Percentiles rank a stretch among this genome's conserved stretches.
Evolutionary conservation across 2,113 vertebrate genomes (phyloP).

Genomic region (Ailuropoda melanoleuca): DNA sequence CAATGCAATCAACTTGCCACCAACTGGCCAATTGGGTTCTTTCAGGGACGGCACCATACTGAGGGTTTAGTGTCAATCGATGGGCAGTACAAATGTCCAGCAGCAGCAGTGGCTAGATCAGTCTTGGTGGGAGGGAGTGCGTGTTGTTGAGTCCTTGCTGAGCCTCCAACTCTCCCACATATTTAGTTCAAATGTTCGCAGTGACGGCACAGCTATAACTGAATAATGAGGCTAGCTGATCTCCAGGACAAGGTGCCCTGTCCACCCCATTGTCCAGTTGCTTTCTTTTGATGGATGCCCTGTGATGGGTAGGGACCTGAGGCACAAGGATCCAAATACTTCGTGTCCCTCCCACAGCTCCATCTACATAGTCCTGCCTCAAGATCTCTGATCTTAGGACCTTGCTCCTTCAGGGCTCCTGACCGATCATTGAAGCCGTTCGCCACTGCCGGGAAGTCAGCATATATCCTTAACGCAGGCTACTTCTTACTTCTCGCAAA

Average conservation of each 20-base stretch:
- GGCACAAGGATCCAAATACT: fast-evolving
- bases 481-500: background rate
- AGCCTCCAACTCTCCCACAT: background rate
- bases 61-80: background rate
- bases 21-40: background rate
- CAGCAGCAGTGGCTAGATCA: background rate
- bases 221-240: background rate
- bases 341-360: background rate
- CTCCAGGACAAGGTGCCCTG: background rate
- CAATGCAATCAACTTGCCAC: background rate
- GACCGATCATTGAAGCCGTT: background rate
- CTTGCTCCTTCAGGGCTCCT: background rate
- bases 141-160: background rate
- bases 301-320: background rate
- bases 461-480: background rate
- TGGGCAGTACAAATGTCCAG: no score
- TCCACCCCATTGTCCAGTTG: background rate
- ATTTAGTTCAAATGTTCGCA: background rate
- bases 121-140: background rate
- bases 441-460: background rate
- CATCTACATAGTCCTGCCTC: background rate
- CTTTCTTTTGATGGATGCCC: background rate
- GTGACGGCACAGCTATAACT: background rate
- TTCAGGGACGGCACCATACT: background rate
- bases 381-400: background rate